Conservation (phyloP, 2,113 vertebrate genomes). For the Thunnus thynnus region DNA sequence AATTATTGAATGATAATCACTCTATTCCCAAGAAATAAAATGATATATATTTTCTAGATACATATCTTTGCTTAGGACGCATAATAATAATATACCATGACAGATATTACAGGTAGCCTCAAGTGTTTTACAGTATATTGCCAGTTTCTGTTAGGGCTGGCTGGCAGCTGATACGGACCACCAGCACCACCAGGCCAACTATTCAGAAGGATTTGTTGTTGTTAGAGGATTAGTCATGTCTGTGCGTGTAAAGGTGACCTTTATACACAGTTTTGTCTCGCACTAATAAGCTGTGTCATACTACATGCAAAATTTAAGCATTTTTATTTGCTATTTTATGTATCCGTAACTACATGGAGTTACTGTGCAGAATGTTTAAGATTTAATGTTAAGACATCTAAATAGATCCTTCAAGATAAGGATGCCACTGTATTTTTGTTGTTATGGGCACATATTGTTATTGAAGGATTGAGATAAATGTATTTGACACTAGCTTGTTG, state of each 20-base stretch:
- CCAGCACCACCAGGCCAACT: constrained; percentile 34
- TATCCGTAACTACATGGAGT: neutral
- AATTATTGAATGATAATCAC: neutral
- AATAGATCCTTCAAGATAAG: too few relatives aligned
- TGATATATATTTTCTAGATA: neutral
- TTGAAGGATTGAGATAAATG: neutral
- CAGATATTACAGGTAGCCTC: neutral
- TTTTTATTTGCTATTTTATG: neutral
- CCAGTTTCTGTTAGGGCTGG: constrained; percentile 8
- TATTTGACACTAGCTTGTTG: neutral
- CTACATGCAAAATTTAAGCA: neutral
- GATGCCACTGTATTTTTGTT: neutral
- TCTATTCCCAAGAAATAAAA: neutral
- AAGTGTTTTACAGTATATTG: neutral
- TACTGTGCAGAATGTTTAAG: neutral
- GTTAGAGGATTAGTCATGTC: constrained; percentile 75
- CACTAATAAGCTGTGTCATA: constrained; percentile 27
- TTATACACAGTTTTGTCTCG: constrained; percentile 78
- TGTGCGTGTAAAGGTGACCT: constrained; percentile 81
- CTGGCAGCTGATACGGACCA: constrained; percentile 15
- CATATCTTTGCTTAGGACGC: neutral
- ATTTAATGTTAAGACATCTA: neutral
- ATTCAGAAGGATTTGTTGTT: constrained; percentile 72
- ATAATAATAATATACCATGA: neutral
- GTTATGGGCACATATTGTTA: neutral